Evolutionary conservation across 2,888 invertebrate species (phyloP).

Genomic region (Merodon equestris): DNA sequence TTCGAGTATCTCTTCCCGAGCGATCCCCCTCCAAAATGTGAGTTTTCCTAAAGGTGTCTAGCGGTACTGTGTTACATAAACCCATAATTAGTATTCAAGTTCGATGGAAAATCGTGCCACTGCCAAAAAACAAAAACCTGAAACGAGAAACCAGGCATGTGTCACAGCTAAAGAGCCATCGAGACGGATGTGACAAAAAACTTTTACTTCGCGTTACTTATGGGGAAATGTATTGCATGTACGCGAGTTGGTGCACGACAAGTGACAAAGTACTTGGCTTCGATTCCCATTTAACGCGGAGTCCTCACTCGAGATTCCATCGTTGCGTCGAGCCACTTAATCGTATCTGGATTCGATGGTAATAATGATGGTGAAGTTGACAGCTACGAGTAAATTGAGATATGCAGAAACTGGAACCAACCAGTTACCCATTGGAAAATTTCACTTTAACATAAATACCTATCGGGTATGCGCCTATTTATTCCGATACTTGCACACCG

Average conservation of each 20-base stretch:
- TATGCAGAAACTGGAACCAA: no score
- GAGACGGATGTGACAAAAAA: conserved; percentile 23
- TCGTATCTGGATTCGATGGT: conserved; percentile 28
- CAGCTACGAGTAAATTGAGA: conserved; percentile 6
- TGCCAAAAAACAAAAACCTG: conserved; percentile 36
- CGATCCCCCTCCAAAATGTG: conserved; percentile 1
- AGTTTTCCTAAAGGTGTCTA: conserved; percentile 20
- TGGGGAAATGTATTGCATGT: conserved; percentile 9
- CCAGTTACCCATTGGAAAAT: conserved; percentile 8
- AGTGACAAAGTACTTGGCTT: background rate
- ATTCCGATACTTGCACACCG: background rate
- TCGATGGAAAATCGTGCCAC: conserved; percentile 52
- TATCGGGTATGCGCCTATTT: conserved; percentile 1
- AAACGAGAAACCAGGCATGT: conserved; percentile 4
- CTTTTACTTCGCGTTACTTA: conserved; percentile 45
- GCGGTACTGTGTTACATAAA: conserved; percentile 44
- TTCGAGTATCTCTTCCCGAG: conserved; percentile 12
- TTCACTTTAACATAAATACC: conserved; percentile 32
- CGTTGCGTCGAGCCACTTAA: conserved; percentile 18
- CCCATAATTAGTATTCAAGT: conserved; percentile 54
- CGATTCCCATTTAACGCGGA: conserved; percentile 9
- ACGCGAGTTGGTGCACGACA: background rate
- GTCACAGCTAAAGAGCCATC: conserved; percentile 1
- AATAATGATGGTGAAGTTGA: conserved; percentile 21
- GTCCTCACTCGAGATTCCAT: conserved; percentile 37